Evolutionary conservation across 1,140 invertebrate species (phyloP).

Genomic region (Epicauta chinensis): DNA sequence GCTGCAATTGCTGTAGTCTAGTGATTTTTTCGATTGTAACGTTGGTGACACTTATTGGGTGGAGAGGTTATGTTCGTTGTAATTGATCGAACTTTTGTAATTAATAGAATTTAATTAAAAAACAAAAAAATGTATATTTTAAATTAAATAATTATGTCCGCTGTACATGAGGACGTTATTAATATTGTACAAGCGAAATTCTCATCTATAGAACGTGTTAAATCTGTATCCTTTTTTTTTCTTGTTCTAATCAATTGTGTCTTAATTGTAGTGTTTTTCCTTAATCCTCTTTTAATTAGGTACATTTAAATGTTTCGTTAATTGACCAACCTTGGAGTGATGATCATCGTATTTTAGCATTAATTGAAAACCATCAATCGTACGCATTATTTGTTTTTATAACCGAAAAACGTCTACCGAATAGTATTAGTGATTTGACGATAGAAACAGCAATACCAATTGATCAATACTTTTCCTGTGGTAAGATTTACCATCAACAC

Average conservation of each 20-base stretch:
- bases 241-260: conserved; percentile 1
- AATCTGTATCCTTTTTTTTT: conserved; percentile 38
- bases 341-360: conserved; percentile 50
- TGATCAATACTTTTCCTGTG: conserved; percentile 67
- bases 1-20: too few species aligned
- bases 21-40: too few species aligned
- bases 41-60: neutral
- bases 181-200: conserved; percentile 40
- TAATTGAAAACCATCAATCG: conserved; percentile 59
- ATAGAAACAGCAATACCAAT: conserved; percentile 70
- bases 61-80: conserved; percentile 11
- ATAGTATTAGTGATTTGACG: conserved; percentile 60
- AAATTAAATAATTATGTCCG: conserved; percentile 27
- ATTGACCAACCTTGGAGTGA: conserved; percentile 36
- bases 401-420: conserved; percentile 52
- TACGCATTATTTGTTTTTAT: conserved; percentile 60
- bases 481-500: too few species aligned
- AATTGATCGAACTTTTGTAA: neutral
- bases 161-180: conserved; percentile 31
- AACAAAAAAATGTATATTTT: conserved; percentile 7
- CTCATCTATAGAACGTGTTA: conserved; percentile 35
- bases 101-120: neutral
- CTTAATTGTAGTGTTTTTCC: conserved; percentile 15
- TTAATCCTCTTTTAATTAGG: conserved; percentile 27
- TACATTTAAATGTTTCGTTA: conserved; percentile 37